Base-by-base conservation (phyloP, 2,888 invertebrate genomes). In the Tanytarsus gracilentus region DNA sequence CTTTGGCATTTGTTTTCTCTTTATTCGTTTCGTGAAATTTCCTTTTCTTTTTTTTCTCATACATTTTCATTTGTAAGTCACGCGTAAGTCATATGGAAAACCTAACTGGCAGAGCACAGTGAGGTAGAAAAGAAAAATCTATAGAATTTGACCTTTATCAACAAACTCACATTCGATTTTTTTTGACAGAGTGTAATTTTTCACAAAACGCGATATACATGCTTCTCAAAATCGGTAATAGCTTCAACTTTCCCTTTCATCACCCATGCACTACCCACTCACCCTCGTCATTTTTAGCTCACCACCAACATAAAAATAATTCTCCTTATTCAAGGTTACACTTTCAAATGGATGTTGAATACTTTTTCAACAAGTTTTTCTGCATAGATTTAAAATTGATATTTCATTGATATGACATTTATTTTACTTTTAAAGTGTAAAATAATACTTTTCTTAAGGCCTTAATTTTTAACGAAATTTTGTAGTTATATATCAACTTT, bases 1-100 rank as follows among this genome's bases (percentile, higher is more conserved):
- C 44, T 23, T 44, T 44, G 44, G 23, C 44, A 44, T 44, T 44
- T 44, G 23, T 44, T 44, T 23, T 14, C n/a, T n/a, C 36, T 14
- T 16, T 14, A 36, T 44, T 44, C 44, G 44, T 23, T 44, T 44
- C 23, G 18, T 36, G n/a, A n/a, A n/a, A n/a, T 44, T 40, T 3
- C 7, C 1, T 21, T 40, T 14, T 21, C 5, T 40, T 21, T 4
- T 9, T 14, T 14, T 9, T 40, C 18, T 18, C 40, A 4, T 39
- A 18, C 4, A 40, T 16, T 44, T 14, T 14, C 36, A 14, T 16
- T 14, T 14, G 36, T 36, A n/a, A n/a, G n/a, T n/a, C n/a, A n/a
- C 36, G 36, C 44, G 44, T 44, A 11, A 11, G 18, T 44, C 44
- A 44, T 11, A 44, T 44, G 44, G 44, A 44, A 44, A 44, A 44